Percentiles rank a stretch among this genome's conserved stretches.
These are phyloP conservation scores for Pteronotus mesoamericanus DNA, from an alignment of 2,797 vertebrate species.

Conservation along the genomic window DNA sequence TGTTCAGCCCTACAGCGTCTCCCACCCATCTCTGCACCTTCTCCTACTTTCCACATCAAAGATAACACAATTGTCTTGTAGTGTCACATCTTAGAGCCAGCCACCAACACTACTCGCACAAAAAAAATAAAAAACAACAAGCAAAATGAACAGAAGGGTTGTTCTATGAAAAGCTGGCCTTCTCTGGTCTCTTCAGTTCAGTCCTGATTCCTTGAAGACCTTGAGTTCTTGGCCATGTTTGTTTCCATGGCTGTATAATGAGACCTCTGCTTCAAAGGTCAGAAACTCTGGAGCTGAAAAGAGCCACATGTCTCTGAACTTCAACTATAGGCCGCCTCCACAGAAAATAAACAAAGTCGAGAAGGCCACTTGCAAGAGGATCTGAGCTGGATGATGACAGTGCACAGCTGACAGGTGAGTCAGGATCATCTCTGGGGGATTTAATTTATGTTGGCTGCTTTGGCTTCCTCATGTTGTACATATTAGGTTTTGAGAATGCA, in stretches of 20 bases:
- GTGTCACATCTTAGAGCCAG: not conserved
- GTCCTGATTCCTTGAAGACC: not conserved
- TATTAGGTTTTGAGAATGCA: conserved; percentile 19
- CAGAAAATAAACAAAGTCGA: conserved; percentile 10
- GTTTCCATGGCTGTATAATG: not conserved
- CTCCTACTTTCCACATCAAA: not conserved
- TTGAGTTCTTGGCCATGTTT: not conserved
- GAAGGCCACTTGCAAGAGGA: not conserved
- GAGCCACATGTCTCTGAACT: not conserved
- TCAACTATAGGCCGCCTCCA: not conserved
- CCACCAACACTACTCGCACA: not conserved
- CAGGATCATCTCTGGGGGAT: not conserved
- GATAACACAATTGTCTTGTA: not conserved
- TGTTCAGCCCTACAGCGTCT: not conserved
- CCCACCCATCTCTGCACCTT: not conserved
- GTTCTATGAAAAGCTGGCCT: not conserved
- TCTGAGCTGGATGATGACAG: not conserved
- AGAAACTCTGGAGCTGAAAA: not conserved
- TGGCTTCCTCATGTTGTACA: conserved; percentile 42
- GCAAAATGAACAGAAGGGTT: not conserved
- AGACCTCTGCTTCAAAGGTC: not conserved
- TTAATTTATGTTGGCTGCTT: conserved; percentile 11
- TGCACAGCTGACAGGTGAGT: not conserved
- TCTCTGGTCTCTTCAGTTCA: not conserved
- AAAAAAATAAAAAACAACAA: not conserved